These are phyloP conservation scores for Drosophila macrospina DNA, from an alignment of 2,888 invertebrate genomes.

Conservation along the genomic window DNA sequence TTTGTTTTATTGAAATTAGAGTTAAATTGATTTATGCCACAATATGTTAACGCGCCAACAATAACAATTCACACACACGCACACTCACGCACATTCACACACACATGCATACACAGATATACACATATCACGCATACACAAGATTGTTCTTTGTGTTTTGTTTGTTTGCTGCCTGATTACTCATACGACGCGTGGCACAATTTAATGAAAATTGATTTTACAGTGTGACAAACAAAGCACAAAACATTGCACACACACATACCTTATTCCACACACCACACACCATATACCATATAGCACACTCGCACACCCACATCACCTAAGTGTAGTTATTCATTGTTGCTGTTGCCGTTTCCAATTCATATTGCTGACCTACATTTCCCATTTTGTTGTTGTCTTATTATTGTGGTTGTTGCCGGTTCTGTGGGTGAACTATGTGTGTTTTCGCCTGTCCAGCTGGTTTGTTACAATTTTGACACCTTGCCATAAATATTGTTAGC, in stretches of 20 bases:
- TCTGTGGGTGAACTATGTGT: conserved; percentile 23
- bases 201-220: conserved; percentile 81
- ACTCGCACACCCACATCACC: conserved; percentile 12
- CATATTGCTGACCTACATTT: conserved; percentile 73
- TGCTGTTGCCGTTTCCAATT: conserved; percentile 47
- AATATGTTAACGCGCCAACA: conserved; percentile 52
- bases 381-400: conserved; percentile 7
- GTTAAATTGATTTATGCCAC: conserved; percentile 68
- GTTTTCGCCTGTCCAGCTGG: conserved; percentile 20
- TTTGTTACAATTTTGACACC: conserved; percentile 45
- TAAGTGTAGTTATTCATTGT: conserved; percentile 31
- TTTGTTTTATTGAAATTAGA: conserved; percentile 66
- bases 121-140: conserved; percentile 40
- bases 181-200: conserved; percentile 68
- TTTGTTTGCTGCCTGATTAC: conserved; percentile 71
- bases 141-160: conserved; percentile 33
- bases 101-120: not conserved
- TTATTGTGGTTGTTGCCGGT: conserved; percentile 25
- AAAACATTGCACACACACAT: conserved; percentile 13
- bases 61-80: not conserved
- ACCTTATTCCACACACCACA: conserved; percentile 12
- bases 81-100: conserved; percentile 1
- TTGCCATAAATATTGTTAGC: conserved; percentile 49
- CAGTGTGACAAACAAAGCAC: conserved; percentile 63
- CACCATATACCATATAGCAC: not conserved